A percentile compares a stretch with the other conserved stretches of the same genome.
phyloP scores from a whole-genome alignment of 2,113 vertebrate genomes.

The Oryzias celebensis region DNA sequence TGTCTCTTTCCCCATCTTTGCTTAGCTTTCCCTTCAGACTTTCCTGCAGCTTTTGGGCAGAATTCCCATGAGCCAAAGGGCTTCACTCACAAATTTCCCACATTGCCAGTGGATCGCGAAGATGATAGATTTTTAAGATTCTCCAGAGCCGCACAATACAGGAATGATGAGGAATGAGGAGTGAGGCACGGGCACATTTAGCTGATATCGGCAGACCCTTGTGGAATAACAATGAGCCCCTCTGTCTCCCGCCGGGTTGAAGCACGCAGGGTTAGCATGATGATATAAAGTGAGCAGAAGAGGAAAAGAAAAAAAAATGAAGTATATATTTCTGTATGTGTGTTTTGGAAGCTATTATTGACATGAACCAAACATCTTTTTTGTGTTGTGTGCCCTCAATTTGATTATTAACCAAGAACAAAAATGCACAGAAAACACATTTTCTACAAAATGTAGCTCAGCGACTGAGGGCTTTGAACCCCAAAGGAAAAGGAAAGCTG shows the following conservation, averaged over 20 bases:
- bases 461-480: slow-evolving; percentile 51
- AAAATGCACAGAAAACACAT: slow-evolving; percentile 37
- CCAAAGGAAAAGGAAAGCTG: slow-evolving; percentile 15
- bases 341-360: slow-evolving; percentile 42
- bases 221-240: slow-evolving; percentile 75
- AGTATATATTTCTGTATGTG: slow-evolving; percentile 12
- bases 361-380: slow-evolving; percentile 23
- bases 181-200: slow-evolving; percentile 64
- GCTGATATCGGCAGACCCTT: slow-evolving; percentile 68
- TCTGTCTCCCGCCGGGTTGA: slow-evolving; percentile 60
- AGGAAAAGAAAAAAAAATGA: slow-evolving; percentile 7
- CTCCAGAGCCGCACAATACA: slow-evolving; percentile 63
- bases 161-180: slow-evolving; percentile 67
- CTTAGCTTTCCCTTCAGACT: slow-evolving; percentile 46
- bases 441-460: slow-evolving; percentile 37
- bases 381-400: slow-evolving; percentile 34
- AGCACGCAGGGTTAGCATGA: slow-evolving; percentile 64
- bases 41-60: slow-evolving; percentile 14
- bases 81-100: slow-evolving; percentile 59
- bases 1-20: slow-evolving; percentile 42
- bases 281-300: slow-evolving; percentile 51
- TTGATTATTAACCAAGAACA: slow-evolving; percentile 54
- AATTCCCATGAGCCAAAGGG: slow-evolving; percentile 39
- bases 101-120: slow-evolving; percentile 60
- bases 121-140: slow-evolving; percentile 64